A percentile compares a stretch with the other conserved stretches of the same genome.
These are phyloP conservation scores for Xenotilapia leptura DNA, from an alignment of 2,113 vertebrate genomes.

Conservation along the genomic window DNA sequence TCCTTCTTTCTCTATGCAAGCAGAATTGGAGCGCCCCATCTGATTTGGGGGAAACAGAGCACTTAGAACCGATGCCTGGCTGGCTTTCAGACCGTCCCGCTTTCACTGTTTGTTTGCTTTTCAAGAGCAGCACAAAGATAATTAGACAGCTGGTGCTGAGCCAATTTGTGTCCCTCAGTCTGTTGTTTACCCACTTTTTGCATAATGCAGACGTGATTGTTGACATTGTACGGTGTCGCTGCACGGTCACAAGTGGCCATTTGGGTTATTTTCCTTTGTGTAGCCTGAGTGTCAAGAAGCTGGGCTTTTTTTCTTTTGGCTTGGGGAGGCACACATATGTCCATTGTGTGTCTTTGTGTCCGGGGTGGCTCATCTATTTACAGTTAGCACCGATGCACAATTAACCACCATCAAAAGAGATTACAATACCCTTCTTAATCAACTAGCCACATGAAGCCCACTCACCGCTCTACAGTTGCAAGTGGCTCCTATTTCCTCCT, in stretches of 20 bases:
- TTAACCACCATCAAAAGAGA: neutral
- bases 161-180: conserved; percentile 66
- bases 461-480: neutral
- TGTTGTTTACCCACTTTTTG: conserved; percentile 68
- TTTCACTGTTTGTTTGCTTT: conserved; percentile 68
- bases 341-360: neutral
- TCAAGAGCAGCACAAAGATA: conserved; percentile 72
- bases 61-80: conserved; percentile 52
- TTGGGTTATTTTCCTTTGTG: conserved; percentile 42
- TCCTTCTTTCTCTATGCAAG: conserved; percentile 2
- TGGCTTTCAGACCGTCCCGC: conserved; percentile 46
- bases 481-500: neutral
- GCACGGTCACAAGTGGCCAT: conserved; percentile 49
- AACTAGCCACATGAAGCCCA: neutral
- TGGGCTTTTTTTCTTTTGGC: neutral
- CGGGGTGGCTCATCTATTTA: neutral
- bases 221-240: conserved; percentile 50
- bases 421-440: neutral
- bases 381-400: conserved; percentile 9
- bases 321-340: neutral
- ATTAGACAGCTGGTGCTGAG: conserved; percentile 72
- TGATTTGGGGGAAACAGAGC: conserved; percentile 50
- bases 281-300: neutral
- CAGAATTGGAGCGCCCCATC: conserved; percentile 34
- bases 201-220: conserved; percentile 66